A percentile compares a stretch with the other conserved stretches of the same genome.
Evolutionary conservation across 37 sponge, comb jelly and placozoan genomes (phyloP).

Genomic region (Chondrosia reniformis): DNA sequence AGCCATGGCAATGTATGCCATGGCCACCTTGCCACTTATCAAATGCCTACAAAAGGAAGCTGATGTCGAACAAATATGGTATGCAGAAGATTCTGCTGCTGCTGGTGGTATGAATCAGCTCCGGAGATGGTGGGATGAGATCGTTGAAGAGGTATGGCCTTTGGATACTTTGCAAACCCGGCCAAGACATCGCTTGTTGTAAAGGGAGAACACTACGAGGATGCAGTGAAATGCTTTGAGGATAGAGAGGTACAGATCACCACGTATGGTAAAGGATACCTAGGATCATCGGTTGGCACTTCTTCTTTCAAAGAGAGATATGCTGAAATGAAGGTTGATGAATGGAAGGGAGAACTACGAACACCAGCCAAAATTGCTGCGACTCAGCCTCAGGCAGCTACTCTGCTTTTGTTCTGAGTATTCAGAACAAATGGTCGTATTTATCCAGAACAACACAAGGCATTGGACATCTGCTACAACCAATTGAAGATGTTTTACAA

Average conservation of each 20-base stretch:
- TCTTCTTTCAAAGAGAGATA: too few relatives aligned
- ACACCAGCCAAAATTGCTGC: not conserved
- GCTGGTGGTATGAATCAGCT: not conserved
- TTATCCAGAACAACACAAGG: too few relatives aligned
- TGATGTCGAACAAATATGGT: not conserved
- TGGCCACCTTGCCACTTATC: not conserved
- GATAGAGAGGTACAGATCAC: not conserved
- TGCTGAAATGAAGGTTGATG: too few relatives aligned
- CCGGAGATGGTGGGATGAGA: conserved; percentile 6
- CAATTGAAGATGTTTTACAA: too few relatives aligned
- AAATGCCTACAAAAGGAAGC: not conserved
- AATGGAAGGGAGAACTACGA: not conserved
- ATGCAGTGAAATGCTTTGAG: not conserved
- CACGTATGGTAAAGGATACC: not conserved
- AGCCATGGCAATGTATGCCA: conserved; percentile 12
- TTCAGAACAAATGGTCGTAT: too few relatives aligned
- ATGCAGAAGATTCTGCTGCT: not conserved
- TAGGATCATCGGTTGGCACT: too few relatives aligned
- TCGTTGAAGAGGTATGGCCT: not conserved
- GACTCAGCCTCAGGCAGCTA: not conserved
- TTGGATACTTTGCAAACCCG: not conserved
- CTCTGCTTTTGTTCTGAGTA: too few relatives aligned
- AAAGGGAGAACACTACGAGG: not conserved
- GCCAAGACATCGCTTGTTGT: not conserved
- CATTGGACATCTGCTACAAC: too few relatives aligned